Evolutionary conservation across 2,888 invertebrate genomes (phyloP), one percentile per base, ranked within the genome.

Genomic region (Agonopterix heracliana): DNA sequence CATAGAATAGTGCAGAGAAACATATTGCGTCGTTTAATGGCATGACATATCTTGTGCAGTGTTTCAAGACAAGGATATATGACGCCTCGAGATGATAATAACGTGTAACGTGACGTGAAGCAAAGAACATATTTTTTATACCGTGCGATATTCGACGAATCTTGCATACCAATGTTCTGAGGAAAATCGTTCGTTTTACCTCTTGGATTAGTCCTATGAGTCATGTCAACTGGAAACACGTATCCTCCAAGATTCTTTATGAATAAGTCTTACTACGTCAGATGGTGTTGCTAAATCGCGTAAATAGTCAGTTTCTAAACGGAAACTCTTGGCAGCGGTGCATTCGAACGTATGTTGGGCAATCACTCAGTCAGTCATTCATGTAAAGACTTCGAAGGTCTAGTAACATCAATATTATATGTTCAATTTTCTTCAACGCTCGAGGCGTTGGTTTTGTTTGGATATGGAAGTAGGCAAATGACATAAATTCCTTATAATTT

Each of bases 371-470:
- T 51, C 44, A 35, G 48, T 53, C 54, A 53, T 53, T 51, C 50
- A 55, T 55, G 52, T 54, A 52, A 50, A 50, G 48, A 46, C 48
- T 53, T 50, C 38, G 45, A 54, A 54, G 54, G 54, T 47, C 50
- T 50, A 36, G 38, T 34, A 49, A 47, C 49, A 46, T 51, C 38
- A 38, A 38, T n/a, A 9, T 38, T 38, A 38, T 38, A n/a, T 38
- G 38, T 38, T 38, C 38, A 38, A 4, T 38, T 38, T 38, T n/a
- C 38, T n/a, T 38, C 26, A 26, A 26, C 3, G 26, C 26, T 26
- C 26, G 26, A 26, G 26, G 26, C 26, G 26, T 26, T 26, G 26
- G 26, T 26, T 26, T 26, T 26, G 26, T 26, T 26, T 26, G 26
- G 26, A 5, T 26, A 26, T 26, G 26, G 26, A 26, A 26, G 26